Conservation (phyloP, 1,140 invertebrate genomes). For the Aplysia californica region DNA sequence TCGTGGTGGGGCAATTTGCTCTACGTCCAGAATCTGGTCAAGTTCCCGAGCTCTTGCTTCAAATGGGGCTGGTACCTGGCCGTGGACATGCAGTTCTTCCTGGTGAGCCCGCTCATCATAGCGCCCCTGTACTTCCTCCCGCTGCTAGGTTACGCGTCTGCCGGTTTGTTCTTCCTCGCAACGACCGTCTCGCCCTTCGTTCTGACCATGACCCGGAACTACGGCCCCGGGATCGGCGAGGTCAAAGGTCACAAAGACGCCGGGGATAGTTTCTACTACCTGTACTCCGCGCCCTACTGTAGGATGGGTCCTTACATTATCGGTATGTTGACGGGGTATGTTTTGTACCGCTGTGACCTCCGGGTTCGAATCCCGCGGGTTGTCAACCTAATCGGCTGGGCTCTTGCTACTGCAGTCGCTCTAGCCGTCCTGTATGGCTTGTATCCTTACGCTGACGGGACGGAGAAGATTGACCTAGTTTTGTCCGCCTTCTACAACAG, state of each 20-base stretch:
- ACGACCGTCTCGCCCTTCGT: background rate
- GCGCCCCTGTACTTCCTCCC: conserved; percentile 42
- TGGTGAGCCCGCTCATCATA: conserved; percentile 74
- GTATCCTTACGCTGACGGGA: conserved; percentile 34
- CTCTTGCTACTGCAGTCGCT: conserved; percentile 26
- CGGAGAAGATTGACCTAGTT: conserved; percentile 19
- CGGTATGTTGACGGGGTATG: conserved; percentile 69
- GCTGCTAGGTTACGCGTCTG: background rate
- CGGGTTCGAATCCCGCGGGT: background rate
- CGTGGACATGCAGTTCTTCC: conserved; percentile 83
- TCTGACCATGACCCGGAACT: background rate
- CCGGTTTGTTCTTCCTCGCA: background rate
- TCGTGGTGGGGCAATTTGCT: background rate
- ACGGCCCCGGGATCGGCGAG: background rate
- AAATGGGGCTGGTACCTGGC: conserved; percentile 81
- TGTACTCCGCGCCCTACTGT: conserved; percentile 66
- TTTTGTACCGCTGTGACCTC: conserved; percentile 39
- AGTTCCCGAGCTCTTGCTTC: conserved; percentile 73
- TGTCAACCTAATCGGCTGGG: conserved; percentile 35
- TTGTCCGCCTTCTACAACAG: conserved; percentile 56
- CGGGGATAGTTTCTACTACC: conserved; percentile 24
- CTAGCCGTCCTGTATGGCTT: conserved; percentile 47
- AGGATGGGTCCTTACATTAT: conserved; percentile 71
- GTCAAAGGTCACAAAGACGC: background rate
- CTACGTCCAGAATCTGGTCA: background rate